Evolutionary conservation across 2,797 vertebrate species (phyloP).

Genomic region (Petrocephalus sullivani): DNA sequence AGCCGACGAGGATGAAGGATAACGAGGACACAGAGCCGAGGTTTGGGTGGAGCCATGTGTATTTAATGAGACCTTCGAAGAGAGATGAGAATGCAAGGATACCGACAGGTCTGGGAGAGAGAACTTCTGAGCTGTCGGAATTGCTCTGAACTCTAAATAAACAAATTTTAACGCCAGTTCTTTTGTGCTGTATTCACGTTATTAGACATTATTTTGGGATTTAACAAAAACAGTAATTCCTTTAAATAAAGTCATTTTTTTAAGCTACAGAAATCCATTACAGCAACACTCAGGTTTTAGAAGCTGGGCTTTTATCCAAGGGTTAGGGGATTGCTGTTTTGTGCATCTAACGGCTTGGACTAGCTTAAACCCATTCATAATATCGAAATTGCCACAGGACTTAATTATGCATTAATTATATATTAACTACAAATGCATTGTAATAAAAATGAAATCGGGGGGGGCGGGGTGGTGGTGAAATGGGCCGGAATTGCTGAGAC

Average conservation of each 20-base stretch:
- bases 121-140: not conserved
- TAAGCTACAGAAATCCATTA: not conserved
- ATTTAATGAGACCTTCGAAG: not conserved
- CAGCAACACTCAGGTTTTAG: not conserved
- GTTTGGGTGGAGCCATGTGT: not conserved
- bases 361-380: not conserved
- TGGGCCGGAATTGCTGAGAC: not conserved
- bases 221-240: not conserved
- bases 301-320: not conserved
- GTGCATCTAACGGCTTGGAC: not conserved
- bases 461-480: not conserved
- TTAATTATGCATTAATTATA: slow-evolving; percentile 1
- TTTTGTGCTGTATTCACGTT: not conserved
- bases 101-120: not conserved
- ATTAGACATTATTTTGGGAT: not conserved
- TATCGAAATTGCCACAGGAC: not conserved
- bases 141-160: not conserved
- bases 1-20: not conserved
- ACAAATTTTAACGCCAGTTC: not conserved
- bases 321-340: not conserved
- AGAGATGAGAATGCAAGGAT: not conserved
- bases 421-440: slow-evolving; percentile 14
- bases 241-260: not conserved
- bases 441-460: slow-evolving; percentile 8
- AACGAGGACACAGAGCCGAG: not conserved